These are phyloP conservation scores for Coecobrya sp. DNA, from an alignment of 2,888 invertebrate genomes.

Conservation along the genomic window DNA sequence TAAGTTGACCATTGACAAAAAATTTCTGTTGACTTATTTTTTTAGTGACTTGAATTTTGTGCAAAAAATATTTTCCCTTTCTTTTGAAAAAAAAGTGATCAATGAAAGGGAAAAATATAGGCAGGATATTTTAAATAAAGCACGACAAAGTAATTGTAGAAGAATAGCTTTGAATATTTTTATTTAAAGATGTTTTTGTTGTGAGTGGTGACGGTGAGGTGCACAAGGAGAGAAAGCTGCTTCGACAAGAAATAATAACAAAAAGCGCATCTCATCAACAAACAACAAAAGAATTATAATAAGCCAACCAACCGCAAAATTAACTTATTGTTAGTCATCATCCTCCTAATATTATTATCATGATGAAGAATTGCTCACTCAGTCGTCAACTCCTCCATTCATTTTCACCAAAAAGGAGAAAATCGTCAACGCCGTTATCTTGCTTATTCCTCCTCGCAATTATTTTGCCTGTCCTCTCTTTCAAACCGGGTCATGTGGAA, in stretches of 20 bases:
- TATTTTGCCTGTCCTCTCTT: conserved; percentile 53
- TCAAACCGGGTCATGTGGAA: conserved; percentile 78
- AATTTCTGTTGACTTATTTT: background rate
- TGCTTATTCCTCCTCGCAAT: background rate
- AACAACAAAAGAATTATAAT: background rate
- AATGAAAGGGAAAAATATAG: conserved; percentile 19
- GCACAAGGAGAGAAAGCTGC: conserved; percentile 40
- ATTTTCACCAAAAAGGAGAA: background rate
- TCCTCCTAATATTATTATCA: background rate
- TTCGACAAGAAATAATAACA: background rate
- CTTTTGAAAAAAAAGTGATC: conserved; percentile 26
- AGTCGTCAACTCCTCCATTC: conserved; percentile 12
- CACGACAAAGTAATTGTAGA: background rate
- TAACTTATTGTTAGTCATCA: conserved; percentile 26
- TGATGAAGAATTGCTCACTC: conserved; percentile 30
- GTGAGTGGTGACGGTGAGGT: background rate
- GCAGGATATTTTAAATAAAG: background rate
- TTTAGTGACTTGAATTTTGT: too few species aligned
- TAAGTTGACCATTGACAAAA: background rate
- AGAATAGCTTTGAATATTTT: too few species aligned
- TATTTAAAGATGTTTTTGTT: background rate
- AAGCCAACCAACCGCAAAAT: conserved; percentile 57
- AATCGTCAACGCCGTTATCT: background rate
- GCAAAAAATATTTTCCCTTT: background rate
- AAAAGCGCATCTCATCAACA: background rate